These are phyloP conservation scores for Acrobasis repandana DNA, from an alignment of 2,888 invertebrate genomes.

Conservation along the genomic window DNA sequence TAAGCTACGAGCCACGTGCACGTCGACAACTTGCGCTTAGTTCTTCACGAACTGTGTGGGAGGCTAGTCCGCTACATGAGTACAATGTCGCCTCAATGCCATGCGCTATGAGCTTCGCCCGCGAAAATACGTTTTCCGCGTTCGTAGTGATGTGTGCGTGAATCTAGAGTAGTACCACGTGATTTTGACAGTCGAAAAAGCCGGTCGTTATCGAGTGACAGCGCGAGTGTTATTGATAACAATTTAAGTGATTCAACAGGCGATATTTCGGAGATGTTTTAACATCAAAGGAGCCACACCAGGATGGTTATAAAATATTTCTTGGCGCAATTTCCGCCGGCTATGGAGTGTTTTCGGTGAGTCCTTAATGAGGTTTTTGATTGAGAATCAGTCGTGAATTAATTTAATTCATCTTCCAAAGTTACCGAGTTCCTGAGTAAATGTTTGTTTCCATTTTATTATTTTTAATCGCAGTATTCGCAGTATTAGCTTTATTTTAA, in stretches of 20 bases:
- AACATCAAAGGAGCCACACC: slow-evolving; percentile 46
- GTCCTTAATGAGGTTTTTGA: slow-evolving; percentile 53
- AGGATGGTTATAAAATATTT: slow-evolving; percentile 51
- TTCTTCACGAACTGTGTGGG: slow-evolving; percentile 82
- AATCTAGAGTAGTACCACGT: slow-evolving; percentile 57
- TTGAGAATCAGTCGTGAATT: slow-evolving; percentile 46
- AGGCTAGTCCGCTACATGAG: slow-evolving; percentile 80
- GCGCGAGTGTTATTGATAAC: slow-evolving; percentile 54
- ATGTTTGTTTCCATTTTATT: slow-evolving; percentile 40
- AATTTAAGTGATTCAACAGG: slow-evolving; percentile 48
- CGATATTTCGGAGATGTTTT: slow-evolving; percentile 52
- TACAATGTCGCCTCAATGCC: slow-evolving; percentile 71
- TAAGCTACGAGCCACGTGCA: slow-evolving; percentile 80
- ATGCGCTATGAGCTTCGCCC: slow-evolving; percentile 63
- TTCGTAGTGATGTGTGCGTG: slow-evolving; percentile 58
- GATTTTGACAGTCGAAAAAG: slow-evolving; percentile 74
- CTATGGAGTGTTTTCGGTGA: slow-evolving; percentile 71
- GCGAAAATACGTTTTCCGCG: slow-evolving; percentile 68
- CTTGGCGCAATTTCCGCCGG: slow-evolving; percentile 49
- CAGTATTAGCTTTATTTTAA: neutral
- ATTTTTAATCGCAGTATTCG: slow-evolving; percentile 4
- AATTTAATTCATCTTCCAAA: slow-evolving; percentile 40
- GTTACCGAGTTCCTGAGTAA: slow-evolving; percentile 37
- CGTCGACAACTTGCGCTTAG: slow-evolving; percentile 78
- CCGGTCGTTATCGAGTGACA: slow-evolving; percentile 54